Evolutionary conservation across 2,797 vertebrate genomes (phyloP).

Genomic region (Dryobates pubescens): DNA sequence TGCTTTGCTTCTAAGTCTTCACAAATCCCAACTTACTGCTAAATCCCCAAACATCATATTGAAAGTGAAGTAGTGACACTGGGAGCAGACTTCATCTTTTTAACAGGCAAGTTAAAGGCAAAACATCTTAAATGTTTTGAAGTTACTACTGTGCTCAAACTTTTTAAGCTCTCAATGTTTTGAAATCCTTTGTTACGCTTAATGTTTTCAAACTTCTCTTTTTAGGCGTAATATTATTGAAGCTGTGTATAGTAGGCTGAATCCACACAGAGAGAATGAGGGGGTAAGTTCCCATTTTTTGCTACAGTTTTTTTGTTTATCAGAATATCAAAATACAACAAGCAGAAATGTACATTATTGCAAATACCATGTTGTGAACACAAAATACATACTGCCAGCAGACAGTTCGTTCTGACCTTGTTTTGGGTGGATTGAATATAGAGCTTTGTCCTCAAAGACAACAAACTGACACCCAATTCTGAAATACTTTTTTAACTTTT

Average conservation of each 20-base stretch:
- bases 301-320: conserved; percentile 12
- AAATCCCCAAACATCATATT: background rate
- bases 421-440: background rate
- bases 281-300: conserved; percentile 88
- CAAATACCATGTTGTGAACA: background rate
- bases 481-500: background rate
- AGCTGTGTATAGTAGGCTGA: conserved; percentile 96
- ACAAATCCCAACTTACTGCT: background rate
- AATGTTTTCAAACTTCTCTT: background rate
- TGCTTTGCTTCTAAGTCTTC: background rate
- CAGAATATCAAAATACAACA: background rate
- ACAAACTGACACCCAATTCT: background rate
- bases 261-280: conserved; percentile 96
- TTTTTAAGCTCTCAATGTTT: background rate
- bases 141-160: background rate
- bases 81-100: background rate
- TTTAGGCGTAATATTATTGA: conserved; percentile 96
- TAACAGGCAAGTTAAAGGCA: background rate
- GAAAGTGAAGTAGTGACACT: background rate
- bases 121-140: background rate
- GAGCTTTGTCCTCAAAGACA: background rate
- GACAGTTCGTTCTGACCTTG: background rate
- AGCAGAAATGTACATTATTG: background rate
- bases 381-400: background rate
- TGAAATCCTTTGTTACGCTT: background rate